Evolutionary conservation across 2,797 vertebrate species (phyloP), one percentile per base, ranked within the genome.

Genomic region (Lithobates pipiens): DNA sequence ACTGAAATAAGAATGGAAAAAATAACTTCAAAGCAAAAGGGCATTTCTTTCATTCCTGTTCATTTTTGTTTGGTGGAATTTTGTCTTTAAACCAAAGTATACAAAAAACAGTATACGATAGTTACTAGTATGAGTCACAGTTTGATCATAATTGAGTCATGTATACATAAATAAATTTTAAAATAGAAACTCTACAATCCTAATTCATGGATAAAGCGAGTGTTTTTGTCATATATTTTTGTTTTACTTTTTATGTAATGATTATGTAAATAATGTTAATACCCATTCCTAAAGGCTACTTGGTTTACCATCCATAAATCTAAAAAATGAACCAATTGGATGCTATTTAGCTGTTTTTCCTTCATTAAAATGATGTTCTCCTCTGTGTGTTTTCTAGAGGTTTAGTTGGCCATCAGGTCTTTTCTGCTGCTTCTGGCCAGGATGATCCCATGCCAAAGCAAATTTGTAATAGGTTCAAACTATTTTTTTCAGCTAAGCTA

Each of bases 1-100:
- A 86, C 89, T 85, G 82, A 86, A 73, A 61, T 39, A 32, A 84
- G 86, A 85, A 88, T 46, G 44, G 44, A 13, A 85, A 69, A 27
- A 54, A 76, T 54, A 39, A 54, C 42, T 54, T 73, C 9, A 27
- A n/a, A 27, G 36, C 36, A 27, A 23, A 34, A 50, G 79, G n/a
- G 15, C 50, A 27, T 39, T 82, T 23, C 10, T 23, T 61, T 25
- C 25, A 69, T 74, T 82, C 50, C 50, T 54, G 50, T 54, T 65
- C 27, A 10, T 72, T 39, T 81, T 67, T 42, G 10, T 65, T 74
- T 63, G 16, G 27, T 42, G 54, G 13, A 9, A 44, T 74, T 73
- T 63, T 73, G 27, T 73, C 69, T 81, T 73, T 42, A 73, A 81
- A 81, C 79, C 79, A 81, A 81, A 81, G 69, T 57, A 73, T 73